Percentiles rank a stretch among this genome's conserved stretches.
These are phyloP conservation scores for Andrena chrysosceles DNA, from an alignment of 2,888 invertebrate genomes.

Conservation along the genomic window DNA sequence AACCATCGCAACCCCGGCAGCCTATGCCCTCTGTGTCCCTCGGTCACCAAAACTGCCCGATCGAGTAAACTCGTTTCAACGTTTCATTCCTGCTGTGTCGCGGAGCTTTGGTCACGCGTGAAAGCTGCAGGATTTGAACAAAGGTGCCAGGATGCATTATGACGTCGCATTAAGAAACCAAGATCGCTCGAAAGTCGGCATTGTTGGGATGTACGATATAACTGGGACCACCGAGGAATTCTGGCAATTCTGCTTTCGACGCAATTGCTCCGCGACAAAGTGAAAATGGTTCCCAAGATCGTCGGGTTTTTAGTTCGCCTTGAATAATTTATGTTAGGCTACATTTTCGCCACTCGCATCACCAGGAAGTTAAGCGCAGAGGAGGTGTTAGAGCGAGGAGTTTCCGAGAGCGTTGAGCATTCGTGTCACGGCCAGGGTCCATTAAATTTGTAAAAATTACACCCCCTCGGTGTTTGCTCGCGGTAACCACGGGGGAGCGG, in stretches of 20 bases:
- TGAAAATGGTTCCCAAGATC: no score
- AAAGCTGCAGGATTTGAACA: background rate
- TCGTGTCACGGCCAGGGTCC: background rate
- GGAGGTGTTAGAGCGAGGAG: no score
- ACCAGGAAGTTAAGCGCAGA: no score
- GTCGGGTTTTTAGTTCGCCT: background rate
- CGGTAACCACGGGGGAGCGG: background rate
- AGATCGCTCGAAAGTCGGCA: no score
- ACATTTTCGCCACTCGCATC: background rate
- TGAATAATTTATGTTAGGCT: background rate
- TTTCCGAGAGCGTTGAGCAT: background rate
- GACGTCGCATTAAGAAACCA: no score
- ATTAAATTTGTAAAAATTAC: conserved; percentile 3
- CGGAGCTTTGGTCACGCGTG: background rate
- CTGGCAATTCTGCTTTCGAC: no score
- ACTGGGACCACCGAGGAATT: no score
- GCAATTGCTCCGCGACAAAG: no score
- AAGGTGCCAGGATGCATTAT: background rate
- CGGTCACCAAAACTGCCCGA: conserved; percentile 55
- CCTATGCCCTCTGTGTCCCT: conserved; percentile 52
- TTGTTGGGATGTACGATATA: no score
- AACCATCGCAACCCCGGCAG: conserved; percentile 25
- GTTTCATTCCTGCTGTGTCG: background rate
- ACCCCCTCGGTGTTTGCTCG: conserved; percentile 5
- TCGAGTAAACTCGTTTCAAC: conserved; percentile 43